Evolutionary conservation across 2,797 vertebrate genomes (phyloP).

Genomic region (Borostomias antarcticus): DNA sequence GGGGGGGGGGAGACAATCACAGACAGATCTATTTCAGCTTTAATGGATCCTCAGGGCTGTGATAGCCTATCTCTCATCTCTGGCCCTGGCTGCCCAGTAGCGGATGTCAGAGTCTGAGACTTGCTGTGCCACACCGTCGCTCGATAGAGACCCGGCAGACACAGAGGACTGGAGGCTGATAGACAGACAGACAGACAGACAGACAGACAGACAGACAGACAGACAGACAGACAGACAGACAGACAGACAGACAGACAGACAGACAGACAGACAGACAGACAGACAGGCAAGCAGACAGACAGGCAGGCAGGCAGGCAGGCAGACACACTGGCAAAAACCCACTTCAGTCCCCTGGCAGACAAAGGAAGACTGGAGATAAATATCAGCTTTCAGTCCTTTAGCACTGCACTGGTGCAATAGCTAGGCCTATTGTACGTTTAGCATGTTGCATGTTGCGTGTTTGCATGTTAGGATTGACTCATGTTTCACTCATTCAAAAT

Average conservation of each 20-base stretch:
- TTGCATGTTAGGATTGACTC: background rate
- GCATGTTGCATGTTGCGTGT: no score
- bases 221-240: conserved; percentile 17
- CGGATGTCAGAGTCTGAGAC: conserved; percentile 48
- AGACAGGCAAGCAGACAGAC: conserved; percentile 33
- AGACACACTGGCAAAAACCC: conserved; percentile 23
- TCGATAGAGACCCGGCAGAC: conserved; percentile 53
- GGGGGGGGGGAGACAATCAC: no score
- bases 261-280: no score
- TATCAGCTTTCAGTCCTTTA: conserved; percentile 26
- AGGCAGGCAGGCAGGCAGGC: conserved; percentile 30
- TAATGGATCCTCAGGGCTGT: conserved; percentile 54
- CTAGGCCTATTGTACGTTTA: no score
- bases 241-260: conserved; percentile 38
- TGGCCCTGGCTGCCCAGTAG: conserved; percentile 49
- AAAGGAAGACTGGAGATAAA: conserved; percentile 47
- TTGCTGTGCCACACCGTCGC: conserved; percentile 48
- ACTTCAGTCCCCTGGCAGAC: conserved; percentile 34
- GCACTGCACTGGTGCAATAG: background rate
- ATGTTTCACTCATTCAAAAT: conserved; percentile 3
- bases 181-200: conserved; percentile 31
- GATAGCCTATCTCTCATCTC: conserved; percentile 39
- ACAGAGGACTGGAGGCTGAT: no score
- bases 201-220: no score
- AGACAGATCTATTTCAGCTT: conserved; percentile 62